Base-by-base conservation (phyloP, 2,797 vertebrate genomes). In the Spheniscus humboldti region DNA sequence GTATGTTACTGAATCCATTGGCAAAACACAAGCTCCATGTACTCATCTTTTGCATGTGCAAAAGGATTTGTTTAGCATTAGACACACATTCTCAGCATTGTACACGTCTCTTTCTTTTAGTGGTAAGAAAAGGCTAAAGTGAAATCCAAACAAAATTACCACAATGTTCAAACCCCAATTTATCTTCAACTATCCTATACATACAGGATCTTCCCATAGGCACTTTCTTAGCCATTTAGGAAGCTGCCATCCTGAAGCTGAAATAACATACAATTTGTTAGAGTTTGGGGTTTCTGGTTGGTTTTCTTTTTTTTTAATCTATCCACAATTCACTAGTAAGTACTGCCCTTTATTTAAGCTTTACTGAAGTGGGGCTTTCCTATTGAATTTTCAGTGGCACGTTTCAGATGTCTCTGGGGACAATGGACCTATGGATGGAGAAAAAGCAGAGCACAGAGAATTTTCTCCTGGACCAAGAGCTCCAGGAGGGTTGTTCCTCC, bases 1-100 rank as follows among this genome's bases (percentile, higher is more conserved):
- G 20, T 6, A 59, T 27, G 66, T 41, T 82, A 33, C 62, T 23
- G 57, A 68, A 84, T 78, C 12, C 64, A 67, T 3, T 48, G 67
- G 41, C 35, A 95, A 94, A 91, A 69, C 22, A 52, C 14, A 89
- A 43, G 50, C 27, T 67, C 25, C 9, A 2, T 13, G 52, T 74
- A 60, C 14, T 64, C 37, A 24, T 27, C 67, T n/a, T 86, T 41
- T 89, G 18, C 72, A 52, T 28, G 68, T 33, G n/a, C 41, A 90
- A 86, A 86, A 60, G 41, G 86, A 90, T 94, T 93, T 93, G 25
- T 77, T 83, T 74, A 93, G 78, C 17, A 60, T 82, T 87, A 94
- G 56, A 87, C 13, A 73, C 39, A 90, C 24, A 73, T 88, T 79
- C 66, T 95, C 55, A 93, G 22, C n/a, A 91, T 45, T 79, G 41